Percentiles rank a stretch among this genome's conserved stretches.
Conservation (phyloP, 2,113 vertebrate species). For the Ciconia stormi region DNA sequence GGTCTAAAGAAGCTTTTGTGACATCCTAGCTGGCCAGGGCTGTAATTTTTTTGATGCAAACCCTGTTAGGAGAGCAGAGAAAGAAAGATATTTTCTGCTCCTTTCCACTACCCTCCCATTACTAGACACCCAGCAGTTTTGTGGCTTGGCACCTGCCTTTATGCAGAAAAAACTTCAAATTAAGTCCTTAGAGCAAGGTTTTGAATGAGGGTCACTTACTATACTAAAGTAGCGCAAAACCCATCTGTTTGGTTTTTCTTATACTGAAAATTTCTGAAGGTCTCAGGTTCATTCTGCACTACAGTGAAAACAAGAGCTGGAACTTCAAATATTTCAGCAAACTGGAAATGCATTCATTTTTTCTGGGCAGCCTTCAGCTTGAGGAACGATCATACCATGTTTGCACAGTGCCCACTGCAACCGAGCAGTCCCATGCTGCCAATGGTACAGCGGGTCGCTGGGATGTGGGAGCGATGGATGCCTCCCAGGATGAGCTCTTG, state of each 20-base stretch:
- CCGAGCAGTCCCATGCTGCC: neutral
- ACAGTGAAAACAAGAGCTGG: neutral
- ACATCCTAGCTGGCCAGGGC: neutral
- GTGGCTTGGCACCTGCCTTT: neutral
- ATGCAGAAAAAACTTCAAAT: neutral
- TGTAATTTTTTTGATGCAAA: neutral
- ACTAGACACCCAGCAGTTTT: neutral
- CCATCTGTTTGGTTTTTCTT: neutral
- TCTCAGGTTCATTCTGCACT: neutral
- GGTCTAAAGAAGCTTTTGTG: neutral
- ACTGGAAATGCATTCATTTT: neutral
- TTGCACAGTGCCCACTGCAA: neutral
- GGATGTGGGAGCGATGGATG: neutral
- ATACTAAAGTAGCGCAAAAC: neutral
- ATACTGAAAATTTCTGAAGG: neutral
- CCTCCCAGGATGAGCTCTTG: neutral
- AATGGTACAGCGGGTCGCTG: fast-evolving
- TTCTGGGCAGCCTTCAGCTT: neutral
- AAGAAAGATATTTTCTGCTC: neutral
- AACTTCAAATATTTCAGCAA: neutral
- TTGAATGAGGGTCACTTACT: neutral
- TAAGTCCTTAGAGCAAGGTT: neutral
- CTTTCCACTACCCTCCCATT: neutral
- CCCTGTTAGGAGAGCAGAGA: neutral
- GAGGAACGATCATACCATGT: neutral